Evolutionary conservation across 1,140 invertebrate genomes (phyloP).

Genomic region (Macrotrachela quadricornifera): DNA sequence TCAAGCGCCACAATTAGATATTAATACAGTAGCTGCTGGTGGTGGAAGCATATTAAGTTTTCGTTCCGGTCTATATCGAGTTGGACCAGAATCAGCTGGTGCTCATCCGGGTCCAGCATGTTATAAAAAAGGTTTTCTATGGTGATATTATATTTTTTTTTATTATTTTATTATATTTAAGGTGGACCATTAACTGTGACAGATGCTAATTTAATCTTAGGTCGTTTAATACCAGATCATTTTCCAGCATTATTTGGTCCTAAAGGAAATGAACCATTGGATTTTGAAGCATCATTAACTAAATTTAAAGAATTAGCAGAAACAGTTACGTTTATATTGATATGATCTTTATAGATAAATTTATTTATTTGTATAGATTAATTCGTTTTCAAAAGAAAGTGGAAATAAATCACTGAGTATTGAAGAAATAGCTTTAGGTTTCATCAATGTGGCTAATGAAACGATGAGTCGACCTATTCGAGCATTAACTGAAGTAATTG

Average conservation of each 20-base stretch:
- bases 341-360: background rate
- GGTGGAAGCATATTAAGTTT: constrained; percentile 62
- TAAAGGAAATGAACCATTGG: constrained; percentile 63
- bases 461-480: constrained; percentile 92
- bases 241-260: constrained; percentile 93
- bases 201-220: constrained; percentile 71
- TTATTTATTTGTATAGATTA: constrained; percentile 14
- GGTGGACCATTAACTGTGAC: constrained; percentile 72
- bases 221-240: constrained; percentile 74
- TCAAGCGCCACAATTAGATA: constrained; percentile 74
- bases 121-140: constrained; percentile 86
- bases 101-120: constrained; percentile 81
- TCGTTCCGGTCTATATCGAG: constrained; percentile 64
- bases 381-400: constrained; percentile 22
- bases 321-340: background rate
- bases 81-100: constrained; percentile 84
- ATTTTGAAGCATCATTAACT: constrained; percentile 43
- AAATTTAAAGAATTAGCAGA: constrained; percentile 44
- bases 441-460: constrained; percentile 89
- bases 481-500: constrained; percentile 46
- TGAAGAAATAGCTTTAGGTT: constrained; percentile 87
- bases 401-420: constrained; percentile 23
- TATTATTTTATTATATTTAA: constrained; percentile 11
- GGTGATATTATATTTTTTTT: constrained; percentile 62
- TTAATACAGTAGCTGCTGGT: constrained; percentile 91